Base-by-base conservation (phyloP, 2,888 invertebrate genomes). In the Baccha elongata region DNA sequence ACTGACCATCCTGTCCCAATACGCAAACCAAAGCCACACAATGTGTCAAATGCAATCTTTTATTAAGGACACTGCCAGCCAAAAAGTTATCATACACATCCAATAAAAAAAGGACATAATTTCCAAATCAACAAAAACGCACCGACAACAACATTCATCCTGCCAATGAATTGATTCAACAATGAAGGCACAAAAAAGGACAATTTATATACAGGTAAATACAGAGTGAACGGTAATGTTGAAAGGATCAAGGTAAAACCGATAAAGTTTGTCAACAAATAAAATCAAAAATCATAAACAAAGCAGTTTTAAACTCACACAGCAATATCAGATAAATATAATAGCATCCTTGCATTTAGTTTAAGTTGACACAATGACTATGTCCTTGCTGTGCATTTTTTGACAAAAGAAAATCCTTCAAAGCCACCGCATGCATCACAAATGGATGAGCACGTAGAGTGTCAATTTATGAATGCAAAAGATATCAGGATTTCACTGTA, bases 181-280 rank as follows among this genome's bases (percentile, higher is more conserved):
- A 75, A 74, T 64, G 58, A 62, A 46, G 7, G 19, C 55, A 13
- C 17, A 55, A 44, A 40, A 42, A 69, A 64, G 78, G 78, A 83
- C 72, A 40, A 65, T 83, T n/a, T n/a, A n/a, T n/a, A 67, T 11
- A 58, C 72, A 83, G 78, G 78, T 83, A 83, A 71, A 55, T 62
- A 71, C 13, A 26, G 26, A 26, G 26, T 3, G 17, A 19, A 53
- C 58, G 50, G 55, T 15, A 58, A 72, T 44, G 19, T 40, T 65
- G 32, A 69, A 83, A 76, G 81, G 76, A 72, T 40, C 17, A 23
- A 55, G 21, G 37, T 60, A 64, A 58, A 62, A 69, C 74, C 71
- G 83, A 83, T 76, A 78, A 83, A 78, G 65, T 83, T 83, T 78
- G 83, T 83, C 83, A 78, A 83, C 76, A 83, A n/a, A 83, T 73